These are phyloP conservation scores for Cyprinodon variegatus DNA, from an alignment of 2,113 vertebrate genomes.

Conservation along the genomic window DNA sequence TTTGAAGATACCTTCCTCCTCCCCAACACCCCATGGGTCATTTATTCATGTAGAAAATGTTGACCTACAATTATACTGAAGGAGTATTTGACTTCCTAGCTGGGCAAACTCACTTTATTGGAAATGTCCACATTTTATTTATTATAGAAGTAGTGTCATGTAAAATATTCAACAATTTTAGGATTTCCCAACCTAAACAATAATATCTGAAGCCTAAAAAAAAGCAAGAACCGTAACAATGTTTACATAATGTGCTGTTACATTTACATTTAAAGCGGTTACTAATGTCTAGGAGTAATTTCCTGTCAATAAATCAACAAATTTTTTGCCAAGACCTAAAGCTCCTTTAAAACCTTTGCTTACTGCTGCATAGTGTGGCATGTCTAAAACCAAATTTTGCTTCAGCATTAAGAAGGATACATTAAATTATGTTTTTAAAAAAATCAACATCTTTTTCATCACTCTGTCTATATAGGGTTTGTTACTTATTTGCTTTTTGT, in stretches of 20 bases:
- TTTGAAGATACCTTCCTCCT: slow-evolving; percentile 5
- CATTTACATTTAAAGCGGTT: too few species aligned
- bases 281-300: background rate
- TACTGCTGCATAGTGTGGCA: too few species aligned
- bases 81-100: background rate
- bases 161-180: background rate
- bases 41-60: slow-evolving; percentile 4
- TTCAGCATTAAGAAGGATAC: too few species aligned
- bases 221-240: background rate
- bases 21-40: slow-evolving; percentile 1
- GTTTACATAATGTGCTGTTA: background rate
- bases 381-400: too few species aligned
- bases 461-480: too few species aligned
- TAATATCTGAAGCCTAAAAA: background rate
- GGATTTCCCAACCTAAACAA: background rate
- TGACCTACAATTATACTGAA: slow-evolving; percentile 4
- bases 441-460: too few species aligned
- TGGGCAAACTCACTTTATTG: background rate
- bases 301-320: background rate
- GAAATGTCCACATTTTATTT: background rate
- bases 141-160: background rate
- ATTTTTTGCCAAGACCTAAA: too few species aligned
- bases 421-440: too few species aligned
- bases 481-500: too few species aligned
- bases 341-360: too few species aligned